Evolutionary conservation across 2,888 invertebrate species (phyloP).

Genomic region (Diadegma fenestrale): DNA sequence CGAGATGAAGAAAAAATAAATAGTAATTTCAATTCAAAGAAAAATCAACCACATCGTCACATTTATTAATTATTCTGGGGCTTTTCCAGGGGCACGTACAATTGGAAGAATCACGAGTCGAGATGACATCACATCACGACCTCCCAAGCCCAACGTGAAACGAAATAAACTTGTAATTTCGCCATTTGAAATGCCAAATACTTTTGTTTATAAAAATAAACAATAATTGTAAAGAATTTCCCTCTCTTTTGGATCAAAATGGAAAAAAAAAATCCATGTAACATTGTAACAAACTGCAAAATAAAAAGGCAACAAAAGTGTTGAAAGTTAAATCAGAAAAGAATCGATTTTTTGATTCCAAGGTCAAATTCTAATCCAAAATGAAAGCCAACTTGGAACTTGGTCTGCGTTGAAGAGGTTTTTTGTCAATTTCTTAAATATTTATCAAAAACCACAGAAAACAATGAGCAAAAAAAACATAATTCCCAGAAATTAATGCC

Average conservation of each 20-base stretch:
- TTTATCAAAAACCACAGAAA: too few species aligned
- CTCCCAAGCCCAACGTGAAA: not conserved
- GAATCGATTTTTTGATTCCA: too few species aligned
- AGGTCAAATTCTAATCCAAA: too few species aligned
- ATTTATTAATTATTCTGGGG: not conserved
- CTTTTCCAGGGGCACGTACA: slow-evolving; percentile 52
- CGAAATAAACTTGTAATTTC: not conserved
- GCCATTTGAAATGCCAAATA: not conserved
- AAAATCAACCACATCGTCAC: not conserved
- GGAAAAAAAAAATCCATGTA: not conserved
- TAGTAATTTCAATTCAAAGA: not conserved
- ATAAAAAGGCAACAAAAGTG: too few species aligned
- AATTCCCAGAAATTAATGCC: too few species aligned
- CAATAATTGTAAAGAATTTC: not conserved
- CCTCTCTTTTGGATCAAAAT: not conserved
- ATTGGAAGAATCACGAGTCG: slow-evolving; percentile 62
- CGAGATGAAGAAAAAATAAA: not conserved
- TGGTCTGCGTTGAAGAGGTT: too few species aligned
- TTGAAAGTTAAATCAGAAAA: too few species aligned
- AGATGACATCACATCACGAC: slow-evolving; percentile 1
- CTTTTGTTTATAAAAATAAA: not conserved
- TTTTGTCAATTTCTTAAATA: too few species aligned
- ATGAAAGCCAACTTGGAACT: too few species aligned
- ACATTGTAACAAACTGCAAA: not conserved
- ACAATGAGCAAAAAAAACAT: too few species aligned